A percentile compares a stretch with the other conserved stretches of the same genome.
phyloP scores from a whole-genome alignment of 1,140 invertebrate genomes.

The Conus betulinus region DNA sequence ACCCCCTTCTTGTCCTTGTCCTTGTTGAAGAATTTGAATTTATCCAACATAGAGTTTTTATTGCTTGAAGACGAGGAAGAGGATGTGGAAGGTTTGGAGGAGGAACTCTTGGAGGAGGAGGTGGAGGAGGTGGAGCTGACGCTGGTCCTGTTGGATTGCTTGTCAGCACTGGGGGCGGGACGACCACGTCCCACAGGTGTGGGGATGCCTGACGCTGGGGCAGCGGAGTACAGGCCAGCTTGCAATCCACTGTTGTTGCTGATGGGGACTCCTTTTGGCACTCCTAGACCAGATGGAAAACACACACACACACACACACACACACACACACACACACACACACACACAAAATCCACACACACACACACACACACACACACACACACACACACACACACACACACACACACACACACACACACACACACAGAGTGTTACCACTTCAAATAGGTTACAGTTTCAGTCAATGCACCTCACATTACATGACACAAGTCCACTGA shows the following conservation, averaged over 20 bases:
- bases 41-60: constrained; percentile 90
- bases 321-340: no score
- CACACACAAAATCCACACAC: no score
- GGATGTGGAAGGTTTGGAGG: background rate
- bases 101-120: constrained; percentile 55
- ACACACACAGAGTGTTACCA: no score
- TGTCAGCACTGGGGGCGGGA: constrained; percentile 62
- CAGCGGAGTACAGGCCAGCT: constrained; percentile 74
- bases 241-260: constrained; percentile 54
- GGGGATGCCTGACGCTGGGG: constrained; percentile 76
- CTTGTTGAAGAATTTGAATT: constrained; percentile 91
- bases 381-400: no score
- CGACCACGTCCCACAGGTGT: constrained; percentile 74
- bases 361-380: no score
- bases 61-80: constrained; percentile 55
- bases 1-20: constrained; percentile 78
- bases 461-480: no score
- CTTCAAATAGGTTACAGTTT: no score
- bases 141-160: constrained; percentile 63
- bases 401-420: no score
- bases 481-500: no score
- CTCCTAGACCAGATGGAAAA: background rate
- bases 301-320: background rate
- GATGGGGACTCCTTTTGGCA: constrained; percentile 28
- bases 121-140: constrained; percentile 65